phyloP scores from a whole-genome alignment of 2,113 vertebrate species.

The Spheniscus mendiculus region DNA sequence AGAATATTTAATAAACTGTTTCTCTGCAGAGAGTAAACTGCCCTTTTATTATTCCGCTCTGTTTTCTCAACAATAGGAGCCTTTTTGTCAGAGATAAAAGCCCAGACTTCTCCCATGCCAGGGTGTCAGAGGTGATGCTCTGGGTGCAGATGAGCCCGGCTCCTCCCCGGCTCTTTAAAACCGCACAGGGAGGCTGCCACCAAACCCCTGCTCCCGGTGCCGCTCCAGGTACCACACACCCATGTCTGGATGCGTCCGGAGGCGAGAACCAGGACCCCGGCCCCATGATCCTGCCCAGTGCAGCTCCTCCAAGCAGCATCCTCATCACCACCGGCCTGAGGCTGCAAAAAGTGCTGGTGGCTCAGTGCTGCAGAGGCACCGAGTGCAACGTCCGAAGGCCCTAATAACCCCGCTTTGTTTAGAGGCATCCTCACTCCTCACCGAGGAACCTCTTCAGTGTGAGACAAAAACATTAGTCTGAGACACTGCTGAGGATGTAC shows the following conservation, averaged over 20 bases:
- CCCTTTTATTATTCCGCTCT: neutral
- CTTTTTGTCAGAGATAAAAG: neutral
- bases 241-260: neutral
- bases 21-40: conserved; percentile 24
- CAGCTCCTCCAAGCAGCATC: neutral
- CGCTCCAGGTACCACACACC: neutral
- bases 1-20: conserved; percentile 31
- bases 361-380: neutral
- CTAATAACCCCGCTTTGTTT: neutral
- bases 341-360: neutral
- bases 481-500: conserved; percentile 4
- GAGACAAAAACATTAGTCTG: conserved; percentile 29
- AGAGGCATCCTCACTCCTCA: neutral
- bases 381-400: neutral
- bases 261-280: accelerated
- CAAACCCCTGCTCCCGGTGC: accelerated
- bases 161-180: neutral
- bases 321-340: neutral
- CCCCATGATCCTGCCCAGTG: accelerated
- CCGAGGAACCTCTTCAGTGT: neutral
- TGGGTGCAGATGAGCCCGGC: neutral
- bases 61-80: neutral
- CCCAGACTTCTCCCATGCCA: neutral
- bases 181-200: neutral
- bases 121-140: neutral